A percentile compares a stretch with the other conserved stretches of the same genome.
Evolutionary conservation across 2,797 vertebrate genomes (phyloP).

Genomic region (Pangasius djambal): DNA sequence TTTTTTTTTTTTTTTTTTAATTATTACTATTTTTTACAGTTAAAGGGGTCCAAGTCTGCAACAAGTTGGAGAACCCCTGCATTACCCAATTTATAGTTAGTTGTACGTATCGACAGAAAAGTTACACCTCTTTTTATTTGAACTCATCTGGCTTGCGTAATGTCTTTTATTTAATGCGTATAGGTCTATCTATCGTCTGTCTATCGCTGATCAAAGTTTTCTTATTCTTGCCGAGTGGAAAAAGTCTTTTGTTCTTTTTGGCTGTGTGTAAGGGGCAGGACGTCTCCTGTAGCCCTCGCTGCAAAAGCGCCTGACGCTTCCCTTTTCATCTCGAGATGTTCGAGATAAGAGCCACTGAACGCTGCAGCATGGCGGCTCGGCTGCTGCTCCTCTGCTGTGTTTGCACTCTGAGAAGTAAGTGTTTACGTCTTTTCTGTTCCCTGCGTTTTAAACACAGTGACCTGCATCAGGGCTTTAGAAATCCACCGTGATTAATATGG

Average conservation of each 20-base stretch:
- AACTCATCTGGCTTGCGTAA: neutral
- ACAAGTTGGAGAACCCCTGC: neutral
- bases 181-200: neutral
- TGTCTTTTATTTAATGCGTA: neutral
- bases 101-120: neutral
- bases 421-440: neutral
- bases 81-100: neutral
- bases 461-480: neutral
- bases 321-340: conserved; percentile 16
- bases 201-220: neutral
- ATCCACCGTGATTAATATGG: too few species aligned
- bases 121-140: neutral
- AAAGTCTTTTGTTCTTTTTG: neutral
- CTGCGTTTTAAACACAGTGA: neutral
- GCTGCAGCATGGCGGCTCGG: conserved; percentile 19
- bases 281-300: neutral
- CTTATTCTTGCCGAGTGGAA: conserved; percentile 8
- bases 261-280: neutral
- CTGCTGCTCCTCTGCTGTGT: conserved; percentile 4
- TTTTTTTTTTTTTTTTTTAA: neutral
- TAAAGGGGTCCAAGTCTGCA: neutral
- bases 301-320: neutral
- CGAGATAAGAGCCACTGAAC: conserved; percentile 21
- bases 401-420: conserved; percentile 8
- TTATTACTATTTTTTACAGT: neutral